These are phyloP conservation scores for Melikaiella ostensackeni DNA, from an alignment of 2,888 invertebrate genomes.

Conservation along the genomic window DNA sequence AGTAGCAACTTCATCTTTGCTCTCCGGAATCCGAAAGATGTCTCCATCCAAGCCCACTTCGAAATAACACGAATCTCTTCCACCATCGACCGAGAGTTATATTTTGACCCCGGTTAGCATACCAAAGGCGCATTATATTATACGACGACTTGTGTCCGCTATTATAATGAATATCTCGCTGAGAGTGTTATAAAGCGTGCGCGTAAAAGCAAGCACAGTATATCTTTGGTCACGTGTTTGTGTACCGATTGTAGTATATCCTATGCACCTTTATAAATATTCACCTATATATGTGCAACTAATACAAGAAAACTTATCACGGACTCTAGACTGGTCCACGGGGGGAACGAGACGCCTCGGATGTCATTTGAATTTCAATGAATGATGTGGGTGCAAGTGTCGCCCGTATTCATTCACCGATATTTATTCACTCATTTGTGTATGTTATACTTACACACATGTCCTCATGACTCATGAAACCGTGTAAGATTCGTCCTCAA, in stretches of 20 bases:
- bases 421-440: constrained; percentile 49
- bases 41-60: constrained; percentile 7
- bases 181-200: constrained; percentile 45
- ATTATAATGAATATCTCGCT: constrained; percentile 69
- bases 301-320: constrained; percentile 16
- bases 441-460: constrained; percentile 23
- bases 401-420: constrained; percentile 64
- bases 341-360: constrained; percentile 46
- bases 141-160: constrained; percentile 61
- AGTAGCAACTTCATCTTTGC: constrained; percentile 13
- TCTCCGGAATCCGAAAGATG: constrained; percentile 20
- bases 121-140: constrained; percentile 71
- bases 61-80: constrained; percentile 34
- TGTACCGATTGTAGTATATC: neutral
- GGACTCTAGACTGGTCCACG: constrained; percentile 3
- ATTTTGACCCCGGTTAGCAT: constrained; percentile 76
- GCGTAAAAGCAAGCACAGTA: constrained; percentile 19
- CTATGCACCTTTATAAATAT: constrained; percentile 2
- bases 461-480: neutral
- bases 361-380: constrained; percentile 75
- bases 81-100: constrained; percentile 60
- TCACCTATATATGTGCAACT: constrained; percentile 20
- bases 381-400: constrained; percentile 73
- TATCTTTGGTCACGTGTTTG: constrained; percentile 2
- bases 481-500: neutral